A percentile compares a stretch with the other conserved stretches of the same genome.
Conservation (phyloP, 2,113 vertebrate species). For the Cynoglossus semilaevis region DNA sequence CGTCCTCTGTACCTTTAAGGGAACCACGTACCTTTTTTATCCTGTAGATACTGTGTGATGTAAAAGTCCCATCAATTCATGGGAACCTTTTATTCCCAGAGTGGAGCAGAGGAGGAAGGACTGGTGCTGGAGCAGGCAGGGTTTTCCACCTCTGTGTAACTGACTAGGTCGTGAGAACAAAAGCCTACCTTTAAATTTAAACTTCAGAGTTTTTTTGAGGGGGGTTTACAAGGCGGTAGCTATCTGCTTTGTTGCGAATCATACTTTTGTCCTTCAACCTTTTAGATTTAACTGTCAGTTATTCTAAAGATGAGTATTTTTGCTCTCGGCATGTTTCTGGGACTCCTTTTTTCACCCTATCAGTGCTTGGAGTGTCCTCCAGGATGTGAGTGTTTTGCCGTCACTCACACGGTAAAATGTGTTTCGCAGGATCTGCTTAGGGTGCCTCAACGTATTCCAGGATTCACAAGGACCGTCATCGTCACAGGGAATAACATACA, state of each 20-base stretch:
- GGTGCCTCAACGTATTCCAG: conserved; percentile 69
- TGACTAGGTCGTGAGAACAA: conserved; percentile 7
- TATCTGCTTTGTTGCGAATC: not conserved
- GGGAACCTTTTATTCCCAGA: conserved; percentile 54
- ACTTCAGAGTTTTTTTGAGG: conserved; percentile 1
- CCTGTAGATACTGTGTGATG: conserved; percentile 48
- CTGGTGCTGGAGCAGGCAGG: conserved; percentile 22
- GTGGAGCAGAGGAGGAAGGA: conserved; percentile 44
- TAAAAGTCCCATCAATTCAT: conserved; percentile 58
- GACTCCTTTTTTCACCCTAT: conserved; percentile 44
- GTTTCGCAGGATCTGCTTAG: conserved; percentile 64
- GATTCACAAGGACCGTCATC: conserved; percentile 65
- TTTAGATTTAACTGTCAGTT: conserved; percentile 3
- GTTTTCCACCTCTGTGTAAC: conserved; percentile 23
- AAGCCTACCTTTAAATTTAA: conserved; percentile 1
- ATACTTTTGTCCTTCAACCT: not conserved
- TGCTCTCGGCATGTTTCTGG: conserved; percentile 41
- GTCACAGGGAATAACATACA: conserved; percentile 74
- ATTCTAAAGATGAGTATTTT: conserved; percentile 61
- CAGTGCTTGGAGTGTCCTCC: conserved; percentile 66
- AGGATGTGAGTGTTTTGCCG: conserved; percentile 75
- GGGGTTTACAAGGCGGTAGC: not conserved
- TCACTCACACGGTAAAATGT: conserved; percentile 72
- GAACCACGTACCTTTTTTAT: conserved; percentile 50
- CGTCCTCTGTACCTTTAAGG: conserved; percentile 72